phyloP scores from a whole-genome alignment of 2,113 vertebrate species.

The Alexandromys fortis region DNA sequence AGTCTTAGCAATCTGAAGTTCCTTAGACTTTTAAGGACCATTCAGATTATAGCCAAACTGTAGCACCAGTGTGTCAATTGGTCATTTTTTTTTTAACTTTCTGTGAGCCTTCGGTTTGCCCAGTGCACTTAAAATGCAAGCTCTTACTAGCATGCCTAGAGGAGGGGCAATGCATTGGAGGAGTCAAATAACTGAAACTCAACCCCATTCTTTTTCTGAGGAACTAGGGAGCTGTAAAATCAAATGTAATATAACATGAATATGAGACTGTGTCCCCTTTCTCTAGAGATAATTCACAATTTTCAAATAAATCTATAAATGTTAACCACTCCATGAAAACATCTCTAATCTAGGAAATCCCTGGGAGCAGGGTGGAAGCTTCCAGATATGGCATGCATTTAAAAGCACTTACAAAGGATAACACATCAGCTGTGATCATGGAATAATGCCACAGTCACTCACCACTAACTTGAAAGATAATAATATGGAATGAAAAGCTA shows the following conservation, averaged over 20 bases:
- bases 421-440: background rate
- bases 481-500: background rate
- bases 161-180: background rate
- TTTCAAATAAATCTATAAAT: conserved; percentile 8
- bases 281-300: conserved; percentile 24
- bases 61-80: background rate
- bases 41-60: background rate
- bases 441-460: background rate
- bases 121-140: background rate
- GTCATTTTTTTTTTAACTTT: background rate
- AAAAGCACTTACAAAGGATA: background rate
- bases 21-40: background rate
- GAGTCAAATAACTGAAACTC: background rate
- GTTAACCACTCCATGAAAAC: background rate
- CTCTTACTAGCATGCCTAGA: background rate
- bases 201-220: background rate
- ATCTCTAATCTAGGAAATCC: background rate
- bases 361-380: background rate
- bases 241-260: background rate
- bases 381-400: background rate
- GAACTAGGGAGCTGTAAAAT: background rate
- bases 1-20: background rate
- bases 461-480: background rate
- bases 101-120: background rate
- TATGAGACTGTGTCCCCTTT: background rate